phyloP scores from a whole-genome alignment of 2,797 vertebrate genomes.

The Gymnoscopelus braueri region DNA sequence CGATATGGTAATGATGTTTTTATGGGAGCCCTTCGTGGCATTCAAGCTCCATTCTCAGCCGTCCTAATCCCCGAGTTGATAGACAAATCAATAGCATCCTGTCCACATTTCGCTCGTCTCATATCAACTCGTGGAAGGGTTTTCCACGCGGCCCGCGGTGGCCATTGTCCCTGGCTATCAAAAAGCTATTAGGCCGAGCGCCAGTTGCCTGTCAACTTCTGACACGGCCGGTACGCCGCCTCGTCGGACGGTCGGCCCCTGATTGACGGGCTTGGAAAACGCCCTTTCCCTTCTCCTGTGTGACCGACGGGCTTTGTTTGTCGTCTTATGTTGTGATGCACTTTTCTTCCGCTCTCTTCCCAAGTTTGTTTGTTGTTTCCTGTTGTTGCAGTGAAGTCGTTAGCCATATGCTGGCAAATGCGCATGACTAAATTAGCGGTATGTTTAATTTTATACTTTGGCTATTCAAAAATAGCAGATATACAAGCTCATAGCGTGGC shows the following conservation, averaged over 20 bases:
- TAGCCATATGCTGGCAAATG: conserved; percentile 69
- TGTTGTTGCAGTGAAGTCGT: conserved; percentile 53
- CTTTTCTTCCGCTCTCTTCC: conserved; percentile 42
- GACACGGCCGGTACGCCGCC: conserved; percentile 63
- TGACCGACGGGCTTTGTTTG: conserved; percentile 63
- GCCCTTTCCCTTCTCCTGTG: conserved; percentile 42
- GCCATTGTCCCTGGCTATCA: conserved; percentile 71
- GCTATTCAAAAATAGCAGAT: too few species aligned
- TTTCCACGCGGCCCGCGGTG: conserved; percentile 66
- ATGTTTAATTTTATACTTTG: too few species aligned
- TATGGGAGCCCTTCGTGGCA: conserved; percentile 61
- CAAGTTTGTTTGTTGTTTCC: conserved; percentile 22
- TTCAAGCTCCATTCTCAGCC: conserved; percentile 34
- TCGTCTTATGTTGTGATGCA: conserved; percentile 56
- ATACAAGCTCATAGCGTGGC: too few species aligned
- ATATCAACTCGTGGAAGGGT: conserved; percentile 62
- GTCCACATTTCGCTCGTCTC: conserved; percentile 53
- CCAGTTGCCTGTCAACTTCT: conserved; percentile 77
- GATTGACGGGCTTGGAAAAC: conserved; percentile 59
- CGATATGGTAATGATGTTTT: conserved; percentile 66
- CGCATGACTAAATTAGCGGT: neutral
- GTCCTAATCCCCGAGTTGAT: conserved; percentile 54
- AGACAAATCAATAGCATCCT: conserved; percentile 73
- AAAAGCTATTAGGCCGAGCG: conserved; percentile 77
- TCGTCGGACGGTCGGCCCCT: conserved; percentile 46